Base-by-base conservation (phyloP, 2,888 invertebrate species). In the Tenthredo distinguenda region DNA sequence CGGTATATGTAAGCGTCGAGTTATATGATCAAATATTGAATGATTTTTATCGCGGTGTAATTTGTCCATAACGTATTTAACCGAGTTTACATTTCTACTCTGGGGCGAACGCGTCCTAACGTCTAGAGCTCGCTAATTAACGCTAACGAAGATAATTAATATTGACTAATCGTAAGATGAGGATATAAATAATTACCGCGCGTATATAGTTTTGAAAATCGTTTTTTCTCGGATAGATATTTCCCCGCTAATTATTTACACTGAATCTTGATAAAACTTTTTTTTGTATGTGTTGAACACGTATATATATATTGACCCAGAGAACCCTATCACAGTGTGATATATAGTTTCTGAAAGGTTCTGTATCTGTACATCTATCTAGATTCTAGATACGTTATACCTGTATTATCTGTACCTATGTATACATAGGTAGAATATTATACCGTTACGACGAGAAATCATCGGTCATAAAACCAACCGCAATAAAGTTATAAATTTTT, bases 361-460 rank as follows among this genome's bases (percentile, higher is more conserved):
- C n/a, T n/a, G n/a, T 55, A 55, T 55, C 55, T 55, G n/a, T 55
- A n/a, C 7, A 55, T 55, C 7, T n/a, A 55, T 55, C 55, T 55
- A n/a, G 47, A 47, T 47, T 47, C 3, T 15, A 47, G 47, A 47
- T 47, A 47, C 3, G 47, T 43, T 62, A 4, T 26, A 26, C 21
- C n/a, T 68, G 15, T 68, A 9, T 68, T 34, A 34, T 68, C 5
- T 34, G 2, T 34, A 71, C 34, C 15, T 71, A 6, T 31, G 26
- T 7, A 2, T 71, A n/a, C 9, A 37, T 34, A 71, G 34, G 15
- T 71, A 62, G 47, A 62, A 12, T n/a, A 62, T 21, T 71, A 37
- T 71, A 71, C 71, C 71, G 71, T 71, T 71, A 71, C 71, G 37
- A 71, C 34, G 34, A 71, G 71, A 71, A 71, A 71, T 71, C 71